These are phyloP conservation scores for Lasius fuliginosus DNA, from an alignment of 2,888 invertebrate genomes.

Conservation along the genomic window DNA sequence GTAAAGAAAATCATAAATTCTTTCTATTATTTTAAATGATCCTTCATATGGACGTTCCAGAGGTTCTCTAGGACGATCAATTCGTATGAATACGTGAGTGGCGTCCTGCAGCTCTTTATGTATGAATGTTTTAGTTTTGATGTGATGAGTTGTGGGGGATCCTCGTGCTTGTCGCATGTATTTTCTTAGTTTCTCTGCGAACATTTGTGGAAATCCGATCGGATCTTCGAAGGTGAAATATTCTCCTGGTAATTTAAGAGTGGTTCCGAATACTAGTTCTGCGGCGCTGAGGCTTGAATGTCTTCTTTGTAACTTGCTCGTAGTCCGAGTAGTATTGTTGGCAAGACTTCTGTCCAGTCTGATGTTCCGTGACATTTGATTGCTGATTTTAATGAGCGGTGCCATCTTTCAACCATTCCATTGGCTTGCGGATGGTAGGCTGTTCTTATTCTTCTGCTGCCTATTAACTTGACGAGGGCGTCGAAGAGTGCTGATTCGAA, in stretches of 20 bases:
- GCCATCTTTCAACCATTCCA: too few relatives aligned
- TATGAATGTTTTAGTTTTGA: not conserved
- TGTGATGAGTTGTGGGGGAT: not conserved
- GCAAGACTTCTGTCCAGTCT: too few relatives aligned
- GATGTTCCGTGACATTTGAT: too few relatives aligned
- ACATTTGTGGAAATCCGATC: not conserved
- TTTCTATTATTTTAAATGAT: not conserved
- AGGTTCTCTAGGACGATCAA: not conserved
- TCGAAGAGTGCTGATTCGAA: constrained; percentile 81
- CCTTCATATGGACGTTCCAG: not conserved
- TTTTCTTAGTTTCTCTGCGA: not conserved
- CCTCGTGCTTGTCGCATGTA: not conserved
- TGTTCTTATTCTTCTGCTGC: constrained; percentile 40
- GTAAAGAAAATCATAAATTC: not conserved
- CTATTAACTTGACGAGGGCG: constrained; percentile 60
- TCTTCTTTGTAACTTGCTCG: constrained; percentile 64
- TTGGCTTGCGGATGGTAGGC: too few relatives aligned
- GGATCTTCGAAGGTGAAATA: not conserved
- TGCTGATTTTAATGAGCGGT: too few relatives aligned
- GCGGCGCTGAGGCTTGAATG: constrained; percentile 57
- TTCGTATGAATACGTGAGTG: not conserved
- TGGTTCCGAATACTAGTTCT: constrained; percentile 57
- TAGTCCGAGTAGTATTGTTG: constrained; percentile 28
- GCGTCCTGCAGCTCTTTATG: not conserved
- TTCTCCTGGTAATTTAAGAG: not conserved